Conservation (phyloP, 2,113 vertebrate genomes). For the Bungarus multicinctus region DNA sequence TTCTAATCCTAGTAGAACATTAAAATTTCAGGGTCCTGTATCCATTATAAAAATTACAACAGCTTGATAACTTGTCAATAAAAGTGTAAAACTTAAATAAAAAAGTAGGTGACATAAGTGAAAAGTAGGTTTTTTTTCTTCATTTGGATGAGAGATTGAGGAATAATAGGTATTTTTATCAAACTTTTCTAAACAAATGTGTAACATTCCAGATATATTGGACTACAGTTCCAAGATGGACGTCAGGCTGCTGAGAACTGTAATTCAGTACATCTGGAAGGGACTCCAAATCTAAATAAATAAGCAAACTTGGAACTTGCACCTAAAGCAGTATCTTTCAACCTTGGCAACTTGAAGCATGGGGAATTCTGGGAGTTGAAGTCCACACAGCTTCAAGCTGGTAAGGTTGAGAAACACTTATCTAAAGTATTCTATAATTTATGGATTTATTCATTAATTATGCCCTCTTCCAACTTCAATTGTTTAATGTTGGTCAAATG, state of each 20-base stretch:
- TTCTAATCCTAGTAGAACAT: not conserved
- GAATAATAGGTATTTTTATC: not conserved
- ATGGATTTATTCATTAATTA: slow-evolving; percentile 23
- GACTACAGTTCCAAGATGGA: not conserved
- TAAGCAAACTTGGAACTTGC: not conserved
- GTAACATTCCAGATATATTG: not conserved
- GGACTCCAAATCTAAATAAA: not conserved
- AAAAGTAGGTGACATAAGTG: slow-evolving; percentile 17
- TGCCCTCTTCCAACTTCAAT: not conserved
- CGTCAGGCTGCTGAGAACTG: not conserved
- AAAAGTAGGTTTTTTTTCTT: not conserved
- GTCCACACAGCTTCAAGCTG: not conserved
- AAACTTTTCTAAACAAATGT: not conserved
- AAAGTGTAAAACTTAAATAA: slow-evolving; percentile 39
- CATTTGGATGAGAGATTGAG: slow-evolving; percentile 31
- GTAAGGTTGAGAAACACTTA: not conserved
- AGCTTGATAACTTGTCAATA: slow-evolving; percentile 36
- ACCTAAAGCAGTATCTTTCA: not conserved
- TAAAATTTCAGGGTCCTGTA: not conserved
- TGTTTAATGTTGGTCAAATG: not conserved
- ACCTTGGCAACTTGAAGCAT: not conserved
- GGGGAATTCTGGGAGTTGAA: not conserved
- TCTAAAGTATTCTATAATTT: slow-evolving; percentile 25
- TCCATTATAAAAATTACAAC: slow-evolving; percentile 37
- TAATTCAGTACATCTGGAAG: not conserved